phyloP scores from a whole-genome alignment of 2,888 invertebrate genomes.

The Dolichomitus sp. region DNA sequence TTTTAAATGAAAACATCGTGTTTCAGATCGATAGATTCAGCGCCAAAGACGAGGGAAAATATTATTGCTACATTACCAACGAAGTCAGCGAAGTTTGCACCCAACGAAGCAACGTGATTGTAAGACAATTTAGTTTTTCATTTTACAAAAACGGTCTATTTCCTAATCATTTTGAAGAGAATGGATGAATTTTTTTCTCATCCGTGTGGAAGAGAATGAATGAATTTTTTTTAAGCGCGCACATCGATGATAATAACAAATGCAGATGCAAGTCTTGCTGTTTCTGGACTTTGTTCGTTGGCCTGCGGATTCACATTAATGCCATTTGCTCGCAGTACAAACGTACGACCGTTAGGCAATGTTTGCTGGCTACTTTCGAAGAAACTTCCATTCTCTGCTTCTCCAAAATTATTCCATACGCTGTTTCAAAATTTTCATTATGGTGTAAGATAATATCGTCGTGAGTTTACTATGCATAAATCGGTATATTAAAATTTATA shows the following conservation, averaged over 20 bases:
- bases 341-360: background rate
- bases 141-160: background rate
- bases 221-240: constrained; percentile 1
- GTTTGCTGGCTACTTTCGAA: too few species aligned
- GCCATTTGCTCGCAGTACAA: constrained; percentile 14
- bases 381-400: background rate
- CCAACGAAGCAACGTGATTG: constrained; percentile 74
- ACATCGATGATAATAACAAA: background rate
- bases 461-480: too few species aligned
- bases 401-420: background rate
- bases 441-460: too few species aligned
- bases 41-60: constrained; percentile 79
- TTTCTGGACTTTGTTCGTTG: constrained; percentile 14
- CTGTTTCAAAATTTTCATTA: background rate
- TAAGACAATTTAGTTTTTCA: constrained; percentile 60
- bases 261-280: background rate
- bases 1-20: background rate
- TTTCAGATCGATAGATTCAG: constrained; percentile 69
- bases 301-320: background rate
- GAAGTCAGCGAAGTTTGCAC: constrained; percentile 76
- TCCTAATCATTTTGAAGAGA: background rate
- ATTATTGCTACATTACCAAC: constrained; percentile 80
- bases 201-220: constrained; percentile 36
- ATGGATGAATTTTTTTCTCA: background rate
- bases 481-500: too few species aligned